Conservation (phyloP, 2,888 invertebrate species). For the Aradus depressus region DNA sequence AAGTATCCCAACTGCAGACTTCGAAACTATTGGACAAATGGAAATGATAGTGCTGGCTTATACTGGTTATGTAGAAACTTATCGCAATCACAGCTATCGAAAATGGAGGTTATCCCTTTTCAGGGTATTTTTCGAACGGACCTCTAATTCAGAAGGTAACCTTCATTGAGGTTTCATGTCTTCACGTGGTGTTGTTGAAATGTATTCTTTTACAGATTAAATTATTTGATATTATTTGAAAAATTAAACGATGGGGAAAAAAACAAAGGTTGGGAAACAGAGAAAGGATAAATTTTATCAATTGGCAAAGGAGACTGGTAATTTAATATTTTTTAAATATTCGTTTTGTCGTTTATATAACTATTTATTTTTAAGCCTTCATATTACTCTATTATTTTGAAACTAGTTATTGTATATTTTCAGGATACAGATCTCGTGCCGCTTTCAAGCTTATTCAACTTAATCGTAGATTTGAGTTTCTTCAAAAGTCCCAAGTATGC, state of each 20-base stretch:
- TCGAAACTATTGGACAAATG: too few relatives aligned
- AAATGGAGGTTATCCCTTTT: too few relatives aligned
- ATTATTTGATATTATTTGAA: neutral
- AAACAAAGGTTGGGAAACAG: slow-evolving; percentile 93
- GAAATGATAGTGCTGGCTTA: too few relatives aligned
- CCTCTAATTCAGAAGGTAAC: too few relatives aligned
- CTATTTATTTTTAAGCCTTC: neutral
- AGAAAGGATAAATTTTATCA: slow-evolving; percentile 97
- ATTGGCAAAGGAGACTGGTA: slow-evolving; percentile 96
- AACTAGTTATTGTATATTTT: slow-evolving; percentile 25
- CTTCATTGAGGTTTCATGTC: too few relatives aligned
- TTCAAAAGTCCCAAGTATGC: slow-evolving; percentile 90
- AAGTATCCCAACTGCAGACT: too few relatives aligned
- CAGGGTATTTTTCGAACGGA: too few relatives aligned
- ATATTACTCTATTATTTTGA: slow-evolving; percentile 1
- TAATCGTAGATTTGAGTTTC: slow-evolving; percentile 92
- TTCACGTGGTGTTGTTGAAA: too few relatives aligned
- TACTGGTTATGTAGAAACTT: too few relatives aligned
- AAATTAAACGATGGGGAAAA: slow-evolving; percentile 70
- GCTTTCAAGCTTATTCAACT: slow-evolving; percentile 98
- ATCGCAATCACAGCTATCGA: too few relatives aligned
- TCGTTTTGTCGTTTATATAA: neutral
- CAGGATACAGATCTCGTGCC: slow-evolving; percentile 92
- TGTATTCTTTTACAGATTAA: too few relatives aligned
- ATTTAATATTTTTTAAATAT: slow-evolving; percentile 20